Conservation (phyloP, 1,140 invertebrate genomes). For the Venustaconcha ellipsiformis region DNA sequence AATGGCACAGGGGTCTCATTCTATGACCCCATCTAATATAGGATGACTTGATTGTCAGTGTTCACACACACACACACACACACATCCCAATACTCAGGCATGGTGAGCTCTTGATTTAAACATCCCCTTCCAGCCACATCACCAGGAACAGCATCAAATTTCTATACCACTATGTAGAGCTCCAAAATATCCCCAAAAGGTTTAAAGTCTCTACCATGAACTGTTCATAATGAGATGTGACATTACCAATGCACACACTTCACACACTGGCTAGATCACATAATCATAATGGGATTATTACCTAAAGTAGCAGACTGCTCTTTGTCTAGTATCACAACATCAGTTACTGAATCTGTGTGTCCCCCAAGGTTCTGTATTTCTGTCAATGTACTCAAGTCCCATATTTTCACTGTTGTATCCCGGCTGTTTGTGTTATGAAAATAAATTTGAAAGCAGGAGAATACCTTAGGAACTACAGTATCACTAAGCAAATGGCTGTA, state of each 20-base stretch:
- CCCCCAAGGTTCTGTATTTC: constrained; percentile 52
- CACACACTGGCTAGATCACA: neutral
- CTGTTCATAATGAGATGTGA: no score
- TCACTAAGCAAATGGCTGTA: no score
- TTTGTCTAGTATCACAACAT: constrained; percentile 41
- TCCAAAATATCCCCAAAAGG: neutral
- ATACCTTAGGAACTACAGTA: neutral
- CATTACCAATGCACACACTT: neutral
- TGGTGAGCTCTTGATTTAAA: no score
- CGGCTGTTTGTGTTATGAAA: constrained; percentile 40
- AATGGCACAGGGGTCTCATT: no score
- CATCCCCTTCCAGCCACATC: neutral
- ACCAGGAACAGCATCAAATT: neutral
- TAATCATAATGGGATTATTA: constrained; percentile 9
- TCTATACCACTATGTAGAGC: no score
- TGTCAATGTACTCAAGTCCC: constrained; percentile 41
- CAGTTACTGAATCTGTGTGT: constrained; percentile 53
- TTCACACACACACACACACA: no score
- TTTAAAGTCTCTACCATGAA: neutral
- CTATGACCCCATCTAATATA: no score
- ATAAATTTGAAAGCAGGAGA: constrained; percentile 4
- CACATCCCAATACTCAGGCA: no score
- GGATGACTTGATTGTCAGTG: no score
- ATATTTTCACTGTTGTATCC: constrained; percentile 62
- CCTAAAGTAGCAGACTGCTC: constrained; percentile 21